Conservation (phyloP, 2,797 vertebrate genomes). For the Notoglanidium macrostoma region DNA sequence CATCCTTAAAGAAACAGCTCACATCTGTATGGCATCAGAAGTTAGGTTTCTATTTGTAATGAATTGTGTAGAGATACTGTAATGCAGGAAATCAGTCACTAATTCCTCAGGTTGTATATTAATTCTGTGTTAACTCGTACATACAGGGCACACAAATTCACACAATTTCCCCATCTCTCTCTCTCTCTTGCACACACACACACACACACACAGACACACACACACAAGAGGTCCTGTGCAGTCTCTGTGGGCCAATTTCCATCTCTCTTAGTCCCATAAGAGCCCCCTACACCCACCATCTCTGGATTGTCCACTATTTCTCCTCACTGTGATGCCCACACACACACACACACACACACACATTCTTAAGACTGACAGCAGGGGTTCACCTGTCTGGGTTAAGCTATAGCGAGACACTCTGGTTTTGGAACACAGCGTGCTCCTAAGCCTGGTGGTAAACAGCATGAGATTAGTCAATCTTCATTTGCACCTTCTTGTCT, state of each 20-base stretch:
- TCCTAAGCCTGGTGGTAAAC: slow-evolving; percentile 63
- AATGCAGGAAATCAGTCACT: not conserved
- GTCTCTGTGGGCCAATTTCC: not conserved
- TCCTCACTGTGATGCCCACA: not conserved
- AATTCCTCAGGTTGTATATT: not conserved
- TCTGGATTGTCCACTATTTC: not conserved
- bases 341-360: slow-evolving; percentile 16
- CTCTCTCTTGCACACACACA: not conserved
- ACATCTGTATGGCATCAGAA: not conserved
- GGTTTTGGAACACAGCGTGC: slow-evolving; percentile 58
- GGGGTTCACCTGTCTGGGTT: slow-evolving; percentile 66
- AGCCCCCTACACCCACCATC: not conserved
- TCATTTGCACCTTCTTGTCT: slow-evolving; percentile 54
- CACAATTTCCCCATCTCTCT: not conserved
- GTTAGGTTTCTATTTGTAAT: not conserved
- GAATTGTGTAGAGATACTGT: not conserved
- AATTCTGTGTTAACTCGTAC: not conserved
- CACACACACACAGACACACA: not conserved
- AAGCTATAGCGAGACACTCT: slow-evolving; percentile 56
- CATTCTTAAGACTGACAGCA: slow-evolving; percentile 50
- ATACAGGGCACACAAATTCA: not conserved
- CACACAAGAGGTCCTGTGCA: not conserved
- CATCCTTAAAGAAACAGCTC: slow-evolving; percentile 57
- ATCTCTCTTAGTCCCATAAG: not conserved
- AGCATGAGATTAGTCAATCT: slow-evolving; percentile 59